Evolutionary conservation across 2,888 invertebrate genomes (phyloP).

Genomic region (Branchipolynoe longqiensis): DNA sequence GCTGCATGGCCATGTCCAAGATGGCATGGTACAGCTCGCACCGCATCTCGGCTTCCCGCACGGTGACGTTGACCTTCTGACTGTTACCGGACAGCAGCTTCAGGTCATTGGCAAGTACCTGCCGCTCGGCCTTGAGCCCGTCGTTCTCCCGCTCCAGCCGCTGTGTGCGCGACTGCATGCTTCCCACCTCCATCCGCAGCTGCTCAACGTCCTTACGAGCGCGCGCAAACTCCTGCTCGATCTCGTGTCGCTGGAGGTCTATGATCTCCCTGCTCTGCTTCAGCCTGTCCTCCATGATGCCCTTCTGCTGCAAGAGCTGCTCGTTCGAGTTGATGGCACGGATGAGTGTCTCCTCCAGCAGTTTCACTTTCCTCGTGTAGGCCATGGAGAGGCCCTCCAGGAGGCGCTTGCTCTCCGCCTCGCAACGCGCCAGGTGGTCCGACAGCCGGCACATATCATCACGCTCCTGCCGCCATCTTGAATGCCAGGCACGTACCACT

Average conservation of each 20-base stretch:
- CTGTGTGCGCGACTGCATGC: conserved; percentile 28
- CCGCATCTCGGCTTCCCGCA: conserved; percentile 17
- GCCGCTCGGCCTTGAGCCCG: neutral
- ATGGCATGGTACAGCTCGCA: conserved; percentile 32
- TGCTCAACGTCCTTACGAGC: conserved; percentile 23
- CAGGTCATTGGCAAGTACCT: conserved; percentile 3
- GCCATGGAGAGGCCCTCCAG: neutral
- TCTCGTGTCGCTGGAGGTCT: conserved; percentile 45
- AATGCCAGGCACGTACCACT: conserved; percentile 15
- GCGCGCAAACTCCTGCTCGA: conserved; percentile 42
- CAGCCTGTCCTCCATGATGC: neutral
- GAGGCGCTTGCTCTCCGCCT: conserved; percentile 43
- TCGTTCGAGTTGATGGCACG: neutral
- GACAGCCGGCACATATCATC: conserved; percentile 17
- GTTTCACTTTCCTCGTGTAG: conserved; percentile 23
- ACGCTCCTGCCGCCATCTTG: conserved; percentile 43
- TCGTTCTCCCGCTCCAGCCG: conserved; percentile 44
- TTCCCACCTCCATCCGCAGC: conserved; percentile 10
- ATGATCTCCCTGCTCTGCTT: conserved; percentile 41
- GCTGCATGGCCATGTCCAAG: conserved; percentile 6
- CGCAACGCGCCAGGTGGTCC: conserved; percentile 11
- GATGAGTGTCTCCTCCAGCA: conserved; percentile 32
- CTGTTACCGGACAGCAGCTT: conserved; percentile 4
- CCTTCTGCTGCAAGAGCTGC: conserved; percentile 8
- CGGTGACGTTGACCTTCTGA: neutral